Percentiles rank a stretch among this genome's conserved stretches.
These are phyloP conservation scores for Leptinotarsa lineolata DNA, from an alignment of 1,140 invertebrate genomes.

Conservation along the genomic window DNA sequence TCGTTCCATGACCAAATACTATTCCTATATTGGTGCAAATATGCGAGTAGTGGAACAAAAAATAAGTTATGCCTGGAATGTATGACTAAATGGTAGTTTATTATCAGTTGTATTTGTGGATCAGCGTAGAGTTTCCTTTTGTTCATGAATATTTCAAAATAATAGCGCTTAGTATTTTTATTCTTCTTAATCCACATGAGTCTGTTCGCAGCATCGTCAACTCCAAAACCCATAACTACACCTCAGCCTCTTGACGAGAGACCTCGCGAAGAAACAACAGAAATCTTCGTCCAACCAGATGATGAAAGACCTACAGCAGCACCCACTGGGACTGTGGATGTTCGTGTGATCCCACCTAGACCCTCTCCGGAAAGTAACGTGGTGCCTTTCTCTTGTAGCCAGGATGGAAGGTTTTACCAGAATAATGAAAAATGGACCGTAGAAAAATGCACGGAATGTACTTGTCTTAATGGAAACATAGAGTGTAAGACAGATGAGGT, in stretches of 20 bases:
- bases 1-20: no score
- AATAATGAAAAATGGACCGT: slow-evolving; percentile 68
- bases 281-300: slow-evolving; percentile 45
- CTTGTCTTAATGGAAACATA: slow-evolving; percentile 62
- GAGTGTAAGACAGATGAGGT: slow-evolving; percentile 59
- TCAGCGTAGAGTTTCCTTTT: no score
- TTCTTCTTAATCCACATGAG: background rate
- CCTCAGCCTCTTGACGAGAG: slow-evolving; percentile 50
- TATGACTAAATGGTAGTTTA: no score
- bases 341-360: slow-evolving; percentile 36
- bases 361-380: slow-evolving; percentile 31
- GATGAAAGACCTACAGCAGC: slow-evolving; percentile 45
- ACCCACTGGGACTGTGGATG: slow-evolving; percentile 39
- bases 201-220: background rate
- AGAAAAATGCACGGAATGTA: slow-evolving; percentile 68
- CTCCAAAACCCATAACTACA: slow-evolving; percentile 33
- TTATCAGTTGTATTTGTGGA: no score
- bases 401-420: slow-evolving; percentile 55
- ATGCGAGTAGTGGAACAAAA: no score
- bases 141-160: no score
- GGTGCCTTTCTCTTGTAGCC: slow-evolving; percentile 26
- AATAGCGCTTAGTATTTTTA: no score
- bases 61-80: no score
- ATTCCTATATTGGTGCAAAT: no score
- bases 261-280: slow-evolving; percentile 40